phyloP scores from a whole-genome alignment of 2,797 vertebrate genomes.

The Liasis olivaceus region DNA sequence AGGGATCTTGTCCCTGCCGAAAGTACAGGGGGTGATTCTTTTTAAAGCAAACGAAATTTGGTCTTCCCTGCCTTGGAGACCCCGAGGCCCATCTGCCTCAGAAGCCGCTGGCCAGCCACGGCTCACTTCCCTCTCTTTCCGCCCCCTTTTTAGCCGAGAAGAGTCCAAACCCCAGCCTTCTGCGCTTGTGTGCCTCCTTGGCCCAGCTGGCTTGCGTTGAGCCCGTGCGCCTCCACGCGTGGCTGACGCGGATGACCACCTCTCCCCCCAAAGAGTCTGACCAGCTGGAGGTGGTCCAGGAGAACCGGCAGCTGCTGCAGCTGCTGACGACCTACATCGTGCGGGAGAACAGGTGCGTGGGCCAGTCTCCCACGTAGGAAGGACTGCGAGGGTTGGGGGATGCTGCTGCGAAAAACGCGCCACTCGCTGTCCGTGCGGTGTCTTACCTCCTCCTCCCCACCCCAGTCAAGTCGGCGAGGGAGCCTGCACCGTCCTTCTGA shows the following conservation, averaged over 20 bases:
- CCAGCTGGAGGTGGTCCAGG: constrained; percentile 92
- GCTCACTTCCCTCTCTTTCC: neutral
- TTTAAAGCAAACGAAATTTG: too few relatives aligned
- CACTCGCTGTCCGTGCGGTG: fast-evolving
- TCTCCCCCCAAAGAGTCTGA: constrained; percentile 94
- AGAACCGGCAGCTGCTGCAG: constrained; percentile 96
- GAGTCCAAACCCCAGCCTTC: constrained; percentile 93
- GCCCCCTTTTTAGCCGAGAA: constrained; percentile 85
- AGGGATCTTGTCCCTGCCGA: neutral
- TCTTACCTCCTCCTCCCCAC: neutral
- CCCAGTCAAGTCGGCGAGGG: constrained; percentile 97
- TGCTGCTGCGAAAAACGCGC: too few relatives aligned
- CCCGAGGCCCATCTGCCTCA: neutral
- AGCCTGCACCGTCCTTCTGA: constrained; percentile 94
- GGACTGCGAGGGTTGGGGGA: neutral
- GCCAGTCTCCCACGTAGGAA: neutral
- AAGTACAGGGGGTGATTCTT: fast-evolving
- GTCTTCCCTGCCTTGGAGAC: neutral
- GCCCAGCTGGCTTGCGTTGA: constrained; percentile 97
- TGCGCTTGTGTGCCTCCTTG: constrained; percentile 92
- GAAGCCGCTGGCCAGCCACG: fast-evolving
- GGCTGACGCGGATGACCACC: constrained; percentile 94
- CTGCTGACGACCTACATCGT: constrained; percentile 94
- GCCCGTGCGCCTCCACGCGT: constrained; percentile 88
- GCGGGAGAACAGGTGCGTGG: constrained; percentile 85